Evolutionary conservation across 2,888 invertebrate species (phyloP).

Genomic region (Rutpela maculata): DNA sequence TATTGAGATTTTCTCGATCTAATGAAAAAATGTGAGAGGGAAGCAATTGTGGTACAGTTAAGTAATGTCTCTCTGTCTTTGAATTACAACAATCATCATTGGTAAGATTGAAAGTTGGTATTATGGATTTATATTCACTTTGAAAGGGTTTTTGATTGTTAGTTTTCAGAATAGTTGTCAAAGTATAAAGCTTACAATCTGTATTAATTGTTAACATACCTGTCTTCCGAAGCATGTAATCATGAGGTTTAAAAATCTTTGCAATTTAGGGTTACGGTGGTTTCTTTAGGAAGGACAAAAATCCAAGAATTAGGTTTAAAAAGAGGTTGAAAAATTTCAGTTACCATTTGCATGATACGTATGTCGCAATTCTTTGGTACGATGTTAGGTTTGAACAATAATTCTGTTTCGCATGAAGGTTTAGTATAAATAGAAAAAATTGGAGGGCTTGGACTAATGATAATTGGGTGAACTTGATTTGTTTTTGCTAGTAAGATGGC

Average conservation of each 20-base stretch:
- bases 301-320: slow-evolving; percentile 35
- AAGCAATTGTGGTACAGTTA: no score
- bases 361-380: slow-evolving; percentile 32
- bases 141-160: slow-evolving; percentile 1
- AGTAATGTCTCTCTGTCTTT: no score
- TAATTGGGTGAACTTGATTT: slow-evolving; percentile 41
- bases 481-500: slow-evolving; percentile 39
- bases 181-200: slow-evolving; percentile 24
- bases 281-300: slow-evolving; percentile 16
- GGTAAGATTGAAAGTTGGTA: neutral
- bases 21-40: no score
- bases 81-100: slow-evolving; percentile 18
- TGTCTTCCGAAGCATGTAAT: neutral
- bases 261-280: slow-evolving; percentile 27
- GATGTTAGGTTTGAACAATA: neutral
- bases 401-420: slow-evolving; percentile 37
- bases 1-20: no score
- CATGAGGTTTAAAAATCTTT: neutral
- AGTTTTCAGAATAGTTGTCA: neutral
- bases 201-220: neutral
- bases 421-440: neutral
- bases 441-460: slow-evolving; percentile 40
- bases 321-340: slow-evolving; percentile 27
- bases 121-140: neutral
- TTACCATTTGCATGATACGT: neutral